Evolutionary conservation across 2,888 invertebrate genomes (phyloP), one percentile per base, ranked within the genome.

Genomic region (Chymomyza procnemis): DNA sequence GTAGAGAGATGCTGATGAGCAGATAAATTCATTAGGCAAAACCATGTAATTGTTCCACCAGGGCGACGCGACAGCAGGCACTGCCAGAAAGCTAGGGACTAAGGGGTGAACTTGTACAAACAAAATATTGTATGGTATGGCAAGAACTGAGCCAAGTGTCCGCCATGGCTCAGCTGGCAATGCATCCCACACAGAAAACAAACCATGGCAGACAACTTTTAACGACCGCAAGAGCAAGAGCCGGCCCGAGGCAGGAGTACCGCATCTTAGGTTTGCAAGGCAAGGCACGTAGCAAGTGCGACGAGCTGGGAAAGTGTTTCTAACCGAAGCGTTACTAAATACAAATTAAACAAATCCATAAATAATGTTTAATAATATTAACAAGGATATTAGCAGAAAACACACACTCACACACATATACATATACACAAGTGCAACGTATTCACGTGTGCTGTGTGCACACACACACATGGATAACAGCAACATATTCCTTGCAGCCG

Each of bases 11-110:
- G 80, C 89, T 89, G 88, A 89, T 88, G 89, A 89, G 87, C 86
- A 90, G 88, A 90, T 90, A 90, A 90, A 90, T 90, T 90, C 89
- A 90, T 90, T 90, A 90, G 88, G 86, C 89, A 88, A 89, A 89
- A 89, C 86, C 89, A 88, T 89, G 88, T 90, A 90, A 90, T 90
- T 90, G 90, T 89, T 89, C 89, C 88, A 83, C 83, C 81, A 88
- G 89, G 89, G 83, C 80, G 78, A 74, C 73, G 80, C 79, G 78
- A 77, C 85, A 71, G 73, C 56, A 64, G 56, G 60, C 69, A 55
- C 62, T 80, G 65, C 59, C 62, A 68, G 63, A 64, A 26, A 26
- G 26, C 26, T 26, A 26, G 50, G 22, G 1, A 54, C 5, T 52
- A 41, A 64, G 66, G 34, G 48, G 48, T 21, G 21, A 41, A 19